Evolutionary conservation across 2,113 vertebrate genomes (phyloP).

Genomic region (Xenus cinereus): DNA sequence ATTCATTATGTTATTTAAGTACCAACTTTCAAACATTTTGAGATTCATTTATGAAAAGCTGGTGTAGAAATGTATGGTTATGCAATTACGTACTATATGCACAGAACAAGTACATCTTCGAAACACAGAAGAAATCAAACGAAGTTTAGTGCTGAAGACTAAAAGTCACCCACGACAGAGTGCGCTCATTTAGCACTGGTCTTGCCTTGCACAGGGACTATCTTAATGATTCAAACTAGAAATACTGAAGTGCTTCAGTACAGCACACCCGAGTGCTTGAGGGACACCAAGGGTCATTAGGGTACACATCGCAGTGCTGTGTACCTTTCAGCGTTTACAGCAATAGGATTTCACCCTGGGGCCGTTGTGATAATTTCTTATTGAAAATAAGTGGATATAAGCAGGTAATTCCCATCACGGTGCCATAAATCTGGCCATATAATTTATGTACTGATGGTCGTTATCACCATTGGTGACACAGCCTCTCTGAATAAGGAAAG

Average conservation of each 20-base stretch:
- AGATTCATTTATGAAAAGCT: not conserved
- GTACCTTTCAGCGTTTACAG: not conserved
- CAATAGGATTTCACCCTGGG: not conserved
- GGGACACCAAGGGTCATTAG: not conserved
- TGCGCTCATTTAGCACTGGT: not conserved
- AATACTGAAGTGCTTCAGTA: not conserved
- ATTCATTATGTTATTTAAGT: not conserved
- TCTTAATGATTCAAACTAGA: not conserved
- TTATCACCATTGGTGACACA: not conserved
- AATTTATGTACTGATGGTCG: not conserved
- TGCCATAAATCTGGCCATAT: constrained; percentile 10
- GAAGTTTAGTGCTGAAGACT: not conserved
- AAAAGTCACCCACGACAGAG: not conserved
- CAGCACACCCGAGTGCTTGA: not conserved
- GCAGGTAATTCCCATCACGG: not conserved
- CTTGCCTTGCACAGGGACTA: not conserved
- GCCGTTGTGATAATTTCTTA: not conserved
- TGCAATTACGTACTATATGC: not conserved
- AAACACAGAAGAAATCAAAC: not conserved
- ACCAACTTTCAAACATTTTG: not conserved
- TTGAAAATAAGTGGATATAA: constrained; percentile 21
- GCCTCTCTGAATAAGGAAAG: not conserved
- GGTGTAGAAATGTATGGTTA: not conserved
- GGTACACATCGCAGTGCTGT: not conserved
- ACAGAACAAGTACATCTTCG: not conserved